A percentile compares a stretch with the other conserved stretches of the same genome.
phyloP scores from a whole-genome alignment of 2,888 invertebrate genomes.

The Gasteruption jaculator region DNA sequence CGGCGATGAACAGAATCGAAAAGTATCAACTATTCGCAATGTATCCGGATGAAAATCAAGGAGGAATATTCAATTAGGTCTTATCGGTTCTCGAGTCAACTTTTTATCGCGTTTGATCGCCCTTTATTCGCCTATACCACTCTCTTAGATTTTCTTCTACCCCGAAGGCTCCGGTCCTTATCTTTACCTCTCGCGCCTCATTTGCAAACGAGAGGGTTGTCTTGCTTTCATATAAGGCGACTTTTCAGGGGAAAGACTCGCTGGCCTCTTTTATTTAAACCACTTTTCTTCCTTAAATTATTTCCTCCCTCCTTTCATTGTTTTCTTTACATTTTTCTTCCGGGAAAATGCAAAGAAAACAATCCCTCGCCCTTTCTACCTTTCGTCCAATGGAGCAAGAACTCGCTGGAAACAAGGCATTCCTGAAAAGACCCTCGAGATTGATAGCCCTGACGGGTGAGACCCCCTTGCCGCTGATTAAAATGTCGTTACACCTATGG shows the following conservation, averaged over 20 bases:
- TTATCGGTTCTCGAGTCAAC: conserved; percentile 29
- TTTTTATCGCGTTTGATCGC: conserved; percentile 36
- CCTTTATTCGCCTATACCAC: conserved; percentile 29
- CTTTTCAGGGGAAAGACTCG: conserved; percentile 21
- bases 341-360: background rate
- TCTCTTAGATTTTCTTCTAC: conserved; percentile 23
- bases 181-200: conserved; percentile 34
- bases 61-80: conserved; percentile 31
- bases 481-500: too few relatives aligned
- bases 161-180: conserved; percentile 30
- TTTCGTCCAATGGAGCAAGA: too few relatives aligned
- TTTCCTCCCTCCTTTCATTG: conserved; percentile 1
- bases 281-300: background rate
- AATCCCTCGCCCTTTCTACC: too few relatives aligned
- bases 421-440: too few relatives aligned
- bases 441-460: too few relatives aligned
- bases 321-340: conserved; percentile 4
- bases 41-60: too few relatives aligned
- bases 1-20: too few relatives aligned
- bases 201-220: conserved; percentile 30
- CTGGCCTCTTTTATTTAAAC: conserved; percentile 9
- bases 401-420: too few relatives aligned
- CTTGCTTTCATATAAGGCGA: too few relatives aligned
- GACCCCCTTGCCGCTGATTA: too few relatives aligned
- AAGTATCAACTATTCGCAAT: too few relatives aligned